Evolutionary conservation across 1,140 invertebrate species (phyloP).

Genomic region (Leptinotarsa texana): DNA sequence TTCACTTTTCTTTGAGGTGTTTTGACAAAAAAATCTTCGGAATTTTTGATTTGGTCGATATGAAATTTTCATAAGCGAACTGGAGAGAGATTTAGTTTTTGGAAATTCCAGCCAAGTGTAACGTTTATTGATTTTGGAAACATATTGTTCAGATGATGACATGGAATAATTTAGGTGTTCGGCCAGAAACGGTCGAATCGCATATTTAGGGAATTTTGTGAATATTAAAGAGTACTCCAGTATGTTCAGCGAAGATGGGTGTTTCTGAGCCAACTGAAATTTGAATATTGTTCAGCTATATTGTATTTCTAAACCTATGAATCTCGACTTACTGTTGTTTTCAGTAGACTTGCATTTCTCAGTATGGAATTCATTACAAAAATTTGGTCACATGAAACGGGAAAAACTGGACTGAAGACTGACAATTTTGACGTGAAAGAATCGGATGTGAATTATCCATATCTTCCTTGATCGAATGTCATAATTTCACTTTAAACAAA

Average conservation of each 20-base stretch:
- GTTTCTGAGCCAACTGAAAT: background rate
- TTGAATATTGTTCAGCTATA: background rate
- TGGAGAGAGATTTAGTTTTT: background rate
- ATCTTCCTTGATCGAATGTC: conserved; percentile 10
- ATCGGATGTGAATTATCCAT: conserved; percentile 3
- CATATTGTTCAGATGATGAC: background rate
- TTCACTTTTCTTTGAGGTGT: background rate
- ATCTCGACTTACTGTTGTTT: conserved; percentile 34
- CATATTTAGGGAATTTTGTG: background rate
- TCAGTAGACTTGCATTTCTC: conserved; percentile 35
- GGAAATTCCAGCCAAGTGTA: background rate
- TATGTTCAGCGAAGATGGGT: background rate
- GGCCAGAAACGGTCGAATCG: background rate
- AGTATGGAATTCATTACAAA: conserved; percentile 41
- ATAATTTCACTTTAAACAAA: background rate
- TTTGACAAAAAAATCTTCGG: background rate
- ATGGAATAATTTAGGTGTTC: background rate
- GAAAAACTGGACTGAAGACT: conserved; percentile 19
- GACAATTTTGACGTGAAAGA: conserved; percentile 35
- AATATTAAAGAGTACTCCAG: background rate
- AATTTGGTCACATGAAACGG: conserved; percentile 37
- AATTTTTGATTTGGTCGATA: background rate
- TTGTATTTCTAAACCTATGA: background rate
- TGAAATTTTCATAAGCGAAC: background rate
- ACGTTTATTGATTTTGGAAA: background rate